A percentile compares a stretch with the other conserved stretches of the same genome.
phyloP scores from a whole-genome alignment of 2,888 invertebrate genomes.

The Drosophila mimetica region DNA sequence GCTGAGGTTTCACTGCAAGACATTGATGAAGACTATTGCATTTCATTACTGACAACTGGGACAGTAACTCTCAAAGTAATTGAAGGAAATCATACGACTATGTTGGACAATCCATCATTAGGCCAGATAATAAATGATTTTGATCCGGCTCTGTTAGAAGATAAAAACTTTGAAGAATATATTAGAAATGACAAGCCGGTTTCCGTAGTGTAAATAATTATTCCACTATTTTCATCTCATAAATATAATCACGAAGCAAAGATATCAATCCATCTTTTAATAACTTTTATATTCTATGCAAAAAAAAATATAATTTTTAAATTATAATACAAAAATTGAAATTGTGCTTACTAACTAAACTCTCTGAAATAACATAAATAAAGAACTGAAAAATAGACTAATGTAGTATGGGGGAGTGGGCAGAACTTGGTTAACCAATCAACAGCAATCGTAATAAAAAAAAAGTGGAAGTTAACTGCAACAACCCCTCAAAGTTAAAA shows the following conservation, averaged over 20 bases:
- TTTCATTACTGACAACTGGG: slow-evolving; percentile 86
- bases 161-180: slow-evolving; percentile 80
- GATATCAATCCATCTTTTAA: too few species aligned
- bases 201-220: slow-evolving; percentile 40
- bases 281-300: too few species aligned
- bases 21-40: slow-evolving; percentile 88
- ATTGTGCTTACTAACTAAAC: too few species aligned
- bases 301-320: too few species aligned
- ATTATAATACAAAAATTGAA: too few species aligned
- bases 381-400: too few species aligned
- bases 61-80: slow-evolving; percentile 87
- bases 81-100: slow-evolving; percentile 90
- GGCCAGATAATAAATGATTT: slow-evolving; percentile 87
- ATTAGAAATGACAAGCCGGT: slow-evolving; percentile 71
- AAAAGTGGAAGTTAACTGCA: too few species aligned
- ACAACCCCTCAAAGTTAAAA: too few species aligned
- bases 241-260: not conserved
- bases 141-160: slow-evolving; percentile 80
- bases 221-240: not conserved
- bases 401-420: too few species aligned
- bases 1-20: slow-evolving; percentile 86
- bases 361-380: too few species aligned
- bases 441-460: too few species aligned
- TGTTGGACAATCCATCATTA: slow-evolving; percentile 88
- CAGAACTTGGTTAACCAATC: too few species aligned